phyloP scores from a whole-genome alignment of 1,140 invertebrate genomes.

The Adelges cooleyi region DNA sequence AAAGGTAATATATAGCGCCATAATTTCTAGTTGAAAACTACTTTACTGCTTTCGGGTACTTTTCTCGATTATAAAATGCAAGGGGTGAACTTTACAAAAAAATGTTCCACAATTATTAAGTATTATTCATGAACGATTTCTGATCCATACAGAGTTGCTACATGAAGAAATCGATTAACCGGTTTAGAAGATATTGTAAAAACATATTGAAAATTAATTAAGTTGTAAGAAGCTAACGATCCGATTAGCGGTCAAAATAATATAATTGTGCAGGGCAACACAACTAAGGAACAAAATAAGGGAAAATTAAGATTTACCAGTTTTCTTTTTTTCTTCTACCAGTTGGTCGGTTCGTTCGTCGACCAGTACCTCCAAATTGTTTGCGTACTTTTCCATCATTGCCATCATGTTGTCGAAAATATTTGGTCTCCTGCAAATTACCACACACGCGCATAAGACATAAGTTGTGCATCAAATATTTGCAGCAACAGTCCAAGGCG shows the following conservation, averaged over 20 bases:
- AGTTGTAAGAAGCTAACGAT: not conserved
- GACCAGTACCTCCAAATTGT: conserved; percentile 76
- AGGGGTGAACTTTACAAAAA: too few relatives aligned
- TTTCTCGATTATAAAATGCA: too few relatives aligned
- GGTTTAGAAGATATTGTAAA: too few relatives aligned
- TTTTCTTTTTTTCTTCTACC: conserved; percentile 93
- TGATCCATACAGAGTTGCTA: too few relatives aligned
- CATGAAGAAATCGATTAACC: too few relatives aligned
- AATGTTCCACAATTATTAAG: too few relatives aligned
- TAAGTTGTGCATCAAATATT: not conserved
- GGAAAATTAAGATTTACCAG: conserved; percentile 46
- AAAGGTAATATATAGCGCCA: too few relatives aligned
- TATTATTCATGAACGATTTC: too few relatives aligned
- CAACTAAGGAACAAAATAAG: not conserved
- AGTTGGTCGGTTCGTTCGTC: conserved; percentile 87
- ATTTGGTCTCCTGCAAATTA: conserved; percentile 57
- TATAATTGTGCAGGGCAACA: not conserved
- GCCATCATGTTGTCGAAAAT: conserved; percentile 88
- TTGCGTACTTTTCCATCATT: conserved; percentile 86
- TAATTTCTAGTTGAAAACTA: too few relatives aligned
- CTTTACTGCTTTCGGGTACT: too few relatives aligned
- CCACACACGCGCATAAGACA: not conserved
- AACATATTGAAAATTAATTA: too few relatives aligned
- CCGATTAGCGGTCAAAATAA: not conserved
- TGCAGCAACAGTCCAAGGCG: not conserved